Evolutionary conservation across 2,888 invertebrate genomes (phyloP).

Genomic region (Daptonema setosum): DNA sequence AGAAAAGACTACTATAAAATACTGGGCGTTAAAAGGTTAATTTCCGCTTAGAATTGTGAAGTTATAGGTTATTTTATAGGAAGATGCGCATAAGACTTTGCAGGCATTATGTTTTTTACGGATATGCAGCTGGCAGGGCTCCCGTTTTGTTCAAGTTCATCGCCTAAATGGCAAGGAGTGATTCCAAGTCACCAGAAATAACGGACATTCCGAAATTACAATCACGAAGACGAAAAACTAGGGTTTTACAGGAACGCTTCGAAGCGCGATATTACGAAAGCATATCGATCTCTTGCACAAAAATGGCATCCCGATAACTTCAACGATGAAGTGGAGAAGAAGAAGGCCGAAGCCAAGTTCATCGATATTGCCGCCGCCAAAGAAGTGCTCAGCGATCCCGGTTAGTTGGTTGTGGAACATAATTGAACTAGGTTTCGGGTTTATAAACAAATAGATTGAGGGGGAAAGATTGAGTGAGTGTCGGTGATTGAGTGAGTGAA

Average conservation of each 20-base stretch:
- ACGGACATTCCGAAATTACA: too few relatives aligned
- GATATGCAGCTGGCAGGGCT: too few relatives aligned
- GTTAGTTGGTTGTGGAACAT: conserved; percentile 29
- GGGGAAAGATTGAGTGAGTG: too few relatives aligned
- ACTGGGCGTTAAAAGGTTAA: conserved; percentile 55
- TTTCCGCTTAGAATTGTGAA: too few relatives aligned
- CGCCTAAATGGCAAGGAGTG: too few relatives aligned
- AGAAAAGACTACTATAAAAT: conserved; percentile 93
- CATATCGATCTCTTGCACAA: conserved; percentile 82
- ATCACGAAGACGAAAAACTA: too few relatives aligned
- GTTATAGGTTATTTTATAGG: background rate
- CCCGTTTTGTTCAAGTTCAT: too few relatives aligned
- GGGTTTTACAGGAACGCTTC: conserved; percentile 46
- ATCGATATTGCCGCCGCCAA: conserved; percentile 97
- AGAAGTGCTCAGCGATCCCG: conserved; percentile 55
- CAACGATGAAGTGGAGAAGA: conserved; percentile 56
- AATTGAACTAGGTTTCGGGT: background rate
- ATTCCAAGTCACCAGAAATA: too few relatives aligned
- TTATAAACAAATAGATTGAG: background rate
- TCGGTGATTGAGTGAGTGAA: too few relatives aligned
- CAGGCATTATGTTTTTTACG: background rate
- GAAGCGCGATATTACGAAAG: conserved; percentile 80
- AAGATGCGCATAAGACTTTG: background rate
- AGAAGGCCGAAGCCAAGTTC: conserved; percentile 82
- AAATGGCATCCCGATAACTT: conserved; percentile 98